A percentile compares a stretch with the other conserved stretches of the same genome.
phyloP scores from a whole-genome alignment of 1,140 invertebrate genomes.

The Cotesia chilonis region DNA sequence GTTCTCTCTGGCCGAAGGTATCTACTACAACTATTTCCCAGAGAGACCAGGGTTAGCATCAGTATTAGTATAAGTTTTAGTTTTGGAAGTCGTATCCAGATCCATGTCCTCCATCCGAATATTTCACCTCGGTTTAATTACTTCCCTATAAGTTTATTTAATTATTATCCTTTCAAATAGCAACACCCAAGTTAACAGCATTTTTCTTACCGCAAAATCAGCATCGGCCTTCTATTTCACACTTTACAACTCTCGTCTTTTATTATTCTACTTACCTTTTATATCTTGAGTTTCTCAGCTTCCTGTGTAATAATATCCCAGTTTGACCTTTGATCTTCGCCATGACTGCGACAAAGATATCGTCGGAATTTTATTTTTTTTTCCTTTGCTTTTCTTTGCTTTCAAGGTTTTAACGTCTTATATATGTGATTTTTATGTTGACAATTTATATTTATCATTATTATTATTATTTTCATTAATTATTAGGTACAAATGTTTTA shows the following conservation, averaged over 20 bases:
- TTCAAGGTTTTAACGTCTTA: neutral
- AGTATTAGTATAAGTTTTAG: no score
- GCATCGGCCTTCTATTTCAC: neutral
- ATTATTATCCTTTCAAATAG: neutral
- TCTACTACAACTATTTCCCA: neutral
- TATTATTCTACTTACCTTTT: neutral
- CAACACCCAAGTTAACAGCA: neutral
- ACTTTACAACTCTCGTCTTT: neutral
- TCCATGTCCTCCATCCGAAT: neutral
- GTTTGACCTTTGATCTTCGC: slow-evolving; percentile 35
- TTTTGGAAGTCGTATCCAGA: neutral
- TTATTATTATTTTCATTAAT: no score
- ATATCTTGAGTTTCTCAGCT: neutral
- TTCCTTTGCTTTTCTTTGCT: neutral
- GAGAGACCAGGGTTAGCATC: no score
- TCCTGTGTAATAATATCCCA: slow-evolving; percentile 4
- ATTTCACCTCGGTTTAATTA: neutral
- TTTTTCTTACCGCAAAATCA: slow-evolving; percentile 6
- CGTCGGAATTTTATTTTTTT: neutral
- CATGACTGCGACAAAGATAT: neutral
- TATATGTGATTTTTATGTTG: neutral
- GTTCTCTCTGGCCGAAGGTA: slow-evolving; percentile 21
- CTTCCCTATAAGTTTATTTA: neutral
- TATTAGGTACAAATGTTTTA: no score
- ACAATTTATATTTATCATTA: neutral